These are phyloP conservation scores for Astropecten irregularis DNA, from an alignment of 53 echinoderm and acorn worm species.

Conservation along the genomic window DNA sequence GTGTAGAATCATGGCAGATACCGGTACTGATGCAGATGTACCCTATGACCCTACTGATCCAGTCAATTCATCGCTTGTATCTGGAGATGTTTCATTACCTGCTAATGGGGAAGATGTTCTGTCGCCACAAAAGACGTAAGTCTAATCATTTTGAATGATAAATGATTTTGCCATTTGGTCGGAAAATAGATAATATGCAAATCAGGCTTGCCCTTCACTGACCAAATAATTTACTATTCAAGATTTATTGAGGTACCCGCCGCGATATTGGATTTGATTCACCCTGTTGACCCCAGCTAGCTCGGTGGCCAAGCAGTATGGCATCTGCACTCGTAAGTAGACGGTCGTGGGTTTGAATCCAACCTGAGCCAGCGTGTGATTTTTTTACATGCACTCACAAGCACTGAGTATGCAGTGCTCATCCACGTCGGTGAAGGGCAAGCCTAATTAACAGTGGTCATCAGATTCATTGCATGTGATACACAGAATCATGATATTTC, in stretches of 20 bases:
- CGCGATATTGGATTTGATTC: too few species aligned
- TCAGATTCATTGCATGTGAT: too few species aligned
- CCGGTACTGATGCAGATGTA: conserved; percentile 24
- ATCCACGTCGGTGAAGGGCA: too few species aligned
- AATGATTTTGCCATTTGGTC: not conserved
- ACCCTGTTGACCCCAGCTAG: too few species aligned
- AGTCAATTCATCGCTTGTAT: conserved; percentile 16
- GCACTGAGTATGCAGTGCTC: too few species aligned
- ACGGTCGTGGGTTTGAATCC: too few species aligned
- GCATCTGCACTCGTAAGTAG: not conserved
- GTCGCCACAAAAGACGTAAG: conserved; percentile 63
- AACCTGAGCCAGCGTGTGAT: too few species aligned
- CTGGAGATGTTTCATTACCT: conserved; percentile 42
- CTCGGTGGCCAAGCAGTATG: too few species aligned
- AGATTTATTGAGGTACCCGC: not conserved
- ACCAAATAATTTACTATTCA: not conserved
- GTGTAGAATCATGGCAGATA: conserved; percentile 48
- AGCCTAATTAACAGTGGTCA: too few species aligned
- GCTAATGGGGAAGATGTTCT: conserved; percentile 33
- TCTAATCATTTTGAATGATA: not conserved
- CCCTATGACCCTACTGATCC: conserved; percentile 66
- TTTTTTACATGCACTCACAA: too few species aligned
- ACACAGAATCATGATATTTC: too few species aligned
- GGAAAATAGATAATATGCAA: not conserved
- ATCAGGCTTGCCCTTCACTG: not conserved